These are phyloP conservation scores for Emys orbicularis DNA, from an alignment of 2,797 vertebrate species.

Conservation along the genomic window DNA sequence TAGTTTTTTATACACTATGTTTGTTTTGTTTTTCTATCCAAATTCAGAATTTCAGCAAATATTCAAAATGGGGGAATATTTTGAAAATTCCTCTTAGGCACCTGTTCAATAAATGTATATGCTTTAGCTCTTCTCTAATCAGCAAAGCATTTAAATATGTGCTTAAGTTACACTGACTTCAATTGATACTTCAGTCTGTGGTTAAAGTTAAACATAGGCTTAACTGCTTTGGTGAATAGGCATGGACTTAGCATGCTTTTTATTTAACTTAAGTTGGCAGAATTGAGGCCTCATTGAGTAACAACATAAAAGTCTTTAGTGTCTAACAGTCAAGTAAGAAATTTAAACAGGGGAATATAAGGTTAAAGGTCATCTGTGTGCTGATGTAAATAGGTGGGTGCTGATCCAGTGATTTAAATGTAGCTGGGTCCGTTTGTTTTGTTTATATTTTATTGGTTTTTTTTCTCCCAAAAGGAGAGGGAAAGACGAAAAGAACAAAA, in stretches of 20 bases:
- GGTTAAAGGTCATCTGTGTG: background rate
- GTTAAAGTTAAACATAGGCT: background rate
- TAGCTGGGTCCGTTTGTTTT: background rate
- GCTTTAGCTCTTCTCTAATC: background rate
- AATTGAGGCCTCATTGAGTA: background rate
- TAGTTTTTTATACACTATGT: background rate
- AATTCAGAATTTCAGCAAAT: background rate
- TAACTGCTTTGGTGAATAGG: background rate
- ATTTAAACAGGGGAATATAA: slow-evolving; percentile 3
- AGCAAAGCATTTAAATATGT: background rate
- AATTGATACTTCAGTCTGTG: background rate
- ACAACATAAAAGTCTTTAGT: background rate
- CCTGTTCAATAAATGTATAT: background rate
- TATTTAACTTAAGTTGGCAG: background rate
- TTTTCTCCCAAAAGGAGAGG: background rate
- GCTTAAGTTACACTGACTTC: background rate
- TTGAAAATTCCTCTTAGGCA: background rate
- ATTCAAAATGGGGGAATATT: background rate
- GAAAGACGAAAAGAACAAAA: background rate
- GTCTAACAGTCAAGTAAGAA: background rate
- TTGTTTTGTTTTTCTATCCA: background rate
- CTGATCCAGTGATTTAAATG: background rate
- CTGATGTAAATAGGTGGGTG: background rate
- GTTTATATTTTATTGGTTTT: background rate
- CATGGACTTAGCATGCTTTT: background rate